Conservation (phyloP, 1,140 invertebrate genomes). For the Phthorimaea operculella region DNA sequence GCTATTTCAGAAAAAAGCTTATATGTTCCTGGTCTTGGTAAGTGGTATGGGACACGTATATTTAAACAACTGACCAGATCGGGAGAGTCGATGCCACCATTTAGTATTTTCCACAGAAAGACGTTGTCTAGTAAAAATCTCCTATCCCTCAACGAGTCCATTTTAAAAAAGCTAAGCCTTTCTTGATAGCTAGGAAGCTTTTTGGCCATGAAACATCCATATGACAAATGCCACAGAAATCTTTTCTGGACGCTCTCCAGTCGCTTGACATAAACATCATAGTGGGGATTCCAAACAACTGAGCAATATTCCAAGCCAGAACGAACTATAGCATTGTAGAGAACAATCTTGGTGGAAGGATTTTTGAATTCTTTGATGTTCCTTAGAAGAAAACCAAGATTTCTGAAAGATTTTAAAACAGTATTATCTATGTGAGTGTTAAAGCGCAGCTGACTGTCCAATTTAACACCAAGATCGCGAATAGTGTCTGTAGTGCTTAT, state of each 20-base stretch:
- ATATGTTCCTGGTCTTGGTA: background rate
- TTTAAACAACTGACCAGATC: background rate
- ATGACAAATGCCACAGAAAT: slow-evolving; percentile 14
- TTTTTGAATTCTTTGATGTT: background rate
- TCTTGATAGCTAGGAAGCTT: slow-evolving; percentile 3
- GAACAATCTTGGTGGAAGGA: background rate
- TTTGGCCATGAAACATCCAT: slow-evolving; percentile 2
- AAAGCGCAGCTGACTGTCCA: background rate
- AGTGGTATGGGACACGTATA: background rate
- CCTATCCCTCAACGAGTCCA: slow-evolving; percentile 1
- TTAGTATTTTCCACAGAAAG: slow-evolving; percentile 8
- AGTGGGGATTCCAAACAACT: slow-evolving; percentile 14
- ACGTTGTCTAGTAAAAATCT: slow-evolving; percentile 5
- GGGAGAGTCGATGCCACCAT: background rate
- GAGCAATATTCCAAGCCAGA: slow-evolving; percentile 8
- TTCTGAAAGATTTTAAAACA: background rate
- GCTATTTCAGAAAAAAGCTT: background rate
- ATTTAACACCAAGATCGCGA: background rate
- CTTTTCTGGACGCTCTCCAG: slow-evolving; percentile 12
- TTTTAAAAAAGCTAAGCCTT: slow-evolving; percentile 7
- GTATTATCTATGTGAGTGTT: background rate
- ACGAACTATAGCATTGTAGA: slow-evolving; percentile 6
- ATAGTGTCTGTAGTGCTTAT: background rate
- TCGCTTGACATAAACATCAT: slow-evolving; percentile 5
- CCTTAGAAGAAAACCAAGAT: background rate